phyloP scores from a whole-genome alignment of 2,888 invertebrate genomes.

The Clivina fossor region DNA sequence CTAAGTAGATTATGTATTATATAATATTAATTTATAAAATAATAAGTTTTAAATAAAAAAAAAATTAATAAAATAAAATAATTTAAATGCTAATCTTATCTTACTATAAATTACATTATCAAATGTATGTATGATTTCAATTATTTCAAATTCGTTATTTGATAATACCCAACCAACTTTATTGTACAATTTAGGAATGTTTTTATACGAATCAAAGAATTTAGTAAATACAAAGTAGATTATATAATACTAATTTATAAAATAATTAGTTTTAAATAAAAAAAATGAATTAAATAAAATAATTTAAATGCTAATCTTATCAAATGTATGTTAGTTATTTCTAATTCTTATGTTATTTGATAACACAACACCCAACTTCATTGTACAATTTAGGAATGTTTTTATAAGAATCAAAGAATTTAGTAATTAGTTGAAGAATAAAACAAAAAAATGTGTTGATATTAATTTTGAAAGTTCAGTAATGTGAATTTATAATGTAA shows the following conservation, averaged over 20 bases:
- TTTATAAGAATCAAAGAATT: conserved; percentile 22
- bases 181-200: conserved; percentile 20
- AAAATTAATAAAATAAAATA: no score
- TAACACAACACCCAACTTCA: conserved; percentile 14
- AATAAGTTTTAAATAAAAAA: no score
- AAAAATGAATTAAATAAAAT: no score
- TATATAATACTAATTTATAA: no score
- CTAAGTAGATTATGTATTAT: no score
- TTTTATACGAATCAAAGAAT: conserved; percentile 23
- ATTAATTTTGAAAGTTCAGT: conserved; percentile 16
- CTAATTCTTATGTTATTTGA: neutral
- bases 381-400: conserved; percentile 21
- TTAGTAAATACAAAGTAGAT: no score
- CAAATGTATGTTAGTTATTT: neutral
- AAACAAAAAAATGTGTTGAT: conserved; percentile 26
- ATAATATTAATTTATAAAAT: no score
- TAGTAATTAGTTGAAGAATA: conserved; percentile 1
- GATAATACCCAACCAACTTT: conserved; percentile 11
- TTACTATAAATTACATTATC: no score
- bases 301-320: no score
- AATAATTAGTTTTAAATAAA: no score
- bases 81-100: no score
- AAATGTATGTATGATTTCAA: neutral
- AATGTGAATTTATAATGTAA: conserved; percentile 27
- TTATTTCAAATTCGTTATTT: neutral